Evolutionary conservation across 23 tunicate species (phyloP).

Genomic region (Ciona savignyi): DNA sequence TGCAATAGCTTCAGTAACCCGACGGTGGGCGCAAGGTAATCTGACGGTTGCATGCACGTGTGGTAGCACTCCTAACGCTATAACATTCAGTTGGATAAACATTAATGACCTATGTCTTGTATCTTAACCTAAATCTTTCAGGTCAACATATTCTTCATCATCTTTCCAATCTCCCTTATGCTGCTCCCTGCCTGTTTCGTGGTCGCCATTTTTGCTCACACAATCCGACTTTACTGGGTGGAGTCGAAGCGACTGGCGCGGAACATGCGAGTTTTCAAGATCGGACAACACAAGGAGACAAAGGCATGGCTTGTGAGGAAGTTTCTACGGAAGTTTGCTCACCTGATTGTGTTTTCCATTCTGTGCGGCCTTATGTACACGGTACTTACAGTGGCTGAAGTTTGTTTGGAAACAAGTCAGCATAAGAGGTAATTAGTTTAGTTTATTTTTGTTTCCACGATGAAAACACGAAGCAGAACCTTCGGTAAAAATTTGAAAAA

Average conservation of each 20-base stretch:
- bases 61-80: not conserved
- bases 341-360: conserved; percentile 54
- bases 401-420: conserved; percentile 12
- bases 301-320: conserved; percentile 21
- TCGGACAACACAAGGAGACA: conserved; percentile 9
- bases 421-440: conserved; percentile 24
- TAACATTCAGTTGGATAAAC: too few species aligned
- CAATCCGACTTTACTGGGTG: conserved; percentile 25
- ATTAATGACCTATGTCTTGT: too few species aligned
- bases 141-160: conserved; percentile 21
- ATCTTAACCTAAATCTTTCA: too few species aligned
- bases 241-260: conserved; percentile 18
- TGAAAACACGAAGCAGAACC: too few species aligned
- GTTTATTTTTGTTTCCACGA: too few species aligned
- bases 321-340: conserved; percentile 28
- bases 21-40: too few species aligned
- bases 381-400: conserved; percentile 30
- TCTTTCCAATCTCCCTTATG: conserved; percentile 54
- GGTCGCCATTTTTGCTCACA: conserved; percentile 24
- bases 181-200: conserved; percentile 45
- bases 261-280: conserved; percentile 3
- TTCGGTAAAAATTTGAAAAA: too few species aligned
- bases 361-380: conserved; percentile 44
- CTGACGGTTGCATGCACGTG: not conserved
- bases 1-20: too few species aligned